Base-by-base conservation (phyloP, 2,113 vertebrate genomes). In the Glareola pratincola region DNA sequence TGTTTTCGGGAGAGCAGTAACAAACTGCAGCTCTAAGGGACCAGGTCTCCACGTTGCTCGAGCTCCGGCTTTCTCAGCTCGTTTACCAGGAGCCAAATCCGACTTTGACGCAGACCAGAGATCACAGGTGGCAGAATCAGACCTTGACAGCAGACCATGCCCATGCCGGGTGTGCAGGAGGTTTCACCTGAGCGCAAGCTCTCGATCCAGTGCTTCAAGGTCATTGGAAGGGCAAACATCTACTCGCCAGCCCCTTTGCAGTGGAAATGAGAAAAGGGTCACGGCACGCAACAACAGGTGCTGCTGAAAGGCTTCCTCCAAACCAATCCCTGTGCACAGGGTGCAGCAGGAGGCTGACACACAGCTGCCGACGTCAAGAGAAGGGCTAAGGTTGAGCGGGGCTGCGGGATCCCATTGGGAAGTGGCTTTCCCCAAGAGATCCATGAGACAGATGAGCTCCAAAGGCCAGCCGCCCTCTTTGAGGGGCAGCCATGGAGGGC, bases 331-430 rank as follows among this genome's bases (percentile, higher is more conserved):
- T 24, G 19, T 8, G 24, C 24, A 18, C 21, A 12, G 14, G 8
- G 4, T 54, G 39, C 47, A 67, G 37, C 5, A 23, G 48, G 36
- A 86, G 50, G 21, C 37, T 79, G 37, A 10, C 45, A 30, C 4
- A 36, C 13, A 54, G n/a, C 41, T 72, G 57, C 24, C 30, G 78
- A 10, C 7, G 1, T 8, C 27, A 27, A 83, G 30, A 60, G 57
- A 60, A 85, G 43, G 24, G 37, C 27, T 59, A 45, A 57, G 27
- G n/a, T 23, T 85, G 47, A 75, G 20, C 14, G 22, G 53, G n/a
- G 27, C 48, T 75, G 19, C 0, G 0, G 13, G n/a, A 41, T 74
- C 16, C 64, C 2, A 0, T 0, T 43, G 47, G n/a, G 29, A 88
- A 81, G 41, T 20, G 5, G 2, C 43, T 90, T 88, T 68, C 14